Evolutionary conservation across 2,888 invertebrate species (phyloP), one percentile per base, ranked within the genome.

Genomic region (Nudaria mundana): DNA sequence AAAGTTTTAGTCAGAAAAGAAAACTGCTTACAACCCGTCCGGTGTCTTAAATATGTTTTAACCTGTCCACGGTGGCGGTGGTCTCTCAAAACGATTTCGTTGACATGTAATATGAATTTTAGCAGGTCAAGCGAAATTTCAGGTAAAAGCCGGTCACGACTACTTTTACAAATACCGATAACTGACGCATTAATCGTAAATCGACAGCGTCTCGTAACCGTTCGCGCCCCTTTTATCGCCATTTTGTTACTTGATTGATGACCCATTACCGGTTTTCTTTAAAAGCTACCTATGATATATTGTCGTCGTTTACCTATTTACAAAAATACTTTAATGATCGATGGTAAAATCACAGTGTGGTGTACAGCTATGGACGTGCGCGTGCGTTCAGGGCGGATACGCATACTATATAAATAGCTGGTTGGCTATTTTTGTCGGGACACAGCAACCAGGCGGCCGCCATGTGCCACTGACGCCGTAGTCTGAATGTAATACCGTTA

Each of bases 321-420:
- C 30, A 34, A 46, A 46, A 39, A 48, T 56, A 53, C 42, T 39
- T 56, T 44, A 41, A 40, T 44, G 40, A 41, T 46, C 31, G 43
- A 43, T 40, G 47, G 34, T 44, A 40, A 56, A 61, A 52, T 48
- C 62, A 63, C 59, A 58, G 66, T 56, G 51, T 48, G 51, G 56
- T 61, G 57, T 60, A 60, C 62, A 68, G 65, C 63, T 60, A 61
- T 62, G 55, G 56, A 47, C 50, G 52, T 71, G 76, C 81, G 82
- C 84, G 80, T 76, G 82, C 82, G 79, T 77, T 25, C 33, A 59
- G 70, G 71, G 76, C 86, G 86, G 86, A 86, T 86, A 82, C 81
- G 76, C 71, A 65, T 63, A 60, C 64, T 64, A 62, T 84, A 86
- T 84, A 85, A 85, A 85, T 87, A 88, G 81, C 75, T 65, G 62